Conservation (phyloP, 2,888 invertebrate genomes). For the Stegophylla sp. region DNA sequence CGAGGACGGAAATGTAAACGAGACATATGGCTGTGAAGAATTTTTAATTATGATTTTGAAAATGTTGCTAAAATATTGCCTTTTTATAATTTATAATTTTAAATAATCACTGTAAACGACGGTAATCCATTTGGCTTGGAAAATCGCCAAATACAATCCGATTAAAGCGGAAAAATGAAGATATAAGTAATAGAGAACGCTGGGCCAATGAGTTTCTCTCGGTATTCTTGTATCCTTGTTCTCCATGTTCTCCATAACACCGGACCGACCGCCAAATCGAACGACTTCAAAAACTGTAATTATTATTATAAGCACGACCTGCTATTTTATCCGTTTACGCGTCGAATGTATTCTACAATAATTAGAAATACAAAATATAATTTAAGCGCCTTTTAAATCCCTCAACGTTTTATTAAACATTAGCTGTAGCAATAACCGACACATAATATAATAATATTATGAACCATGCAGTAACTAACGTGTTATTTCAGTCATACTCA, state of each 20-base stretch:
- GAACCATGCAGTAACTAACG: not conserved
- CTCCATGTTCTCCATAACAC: slow-evolving; percentile 8
- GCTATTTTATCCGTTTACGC: too few relatives aligned
- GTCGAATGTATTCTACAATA: too few relatives aligned
- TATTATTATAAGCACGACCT: too few relatives aligned
- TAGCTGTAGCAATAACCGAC: not conserved
- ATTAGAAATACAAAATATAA: too few relatives aligned
- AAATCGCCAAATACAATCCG: slow-evolving; percentile 71
- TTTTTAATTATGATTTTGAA: too few relatives aligned
- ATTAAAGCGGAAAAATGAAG: slow-evolving; percentile 74
- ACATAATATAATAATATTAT: not conserved
- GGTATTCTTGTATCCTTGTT: slow-evolving; percentile 31
- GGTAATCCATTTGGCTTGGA: slow-evolving; percentile 72
- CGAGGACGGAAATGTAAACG: slow-evolving; percentile 73
- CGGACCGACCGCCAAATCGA: too few relatives aligned
- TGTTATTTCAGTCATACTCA: not conserved
- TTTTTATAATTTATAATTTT: too few relatives aligned
- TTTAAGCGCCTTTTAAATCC: not conserved
- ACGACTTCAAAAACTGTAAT: not conserved
- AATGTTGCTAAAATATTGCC: too few relatives aligned
- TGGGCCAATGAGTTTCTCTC: slow-evolving; percentile 73
- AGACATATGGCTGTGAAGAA: slow-evolving; percentile 71
- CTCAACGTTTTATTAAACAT: not conserved
- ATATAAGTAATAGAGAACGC: slow-evolving; percentile 78
- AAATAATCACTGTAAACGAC: slow-evolving; percentile 71